Evolutionary conservation across 30 jellyfish, hydroid and myxozoan genomes (phyloP).

Genomic region (Aurelia coerulea): DNA sequence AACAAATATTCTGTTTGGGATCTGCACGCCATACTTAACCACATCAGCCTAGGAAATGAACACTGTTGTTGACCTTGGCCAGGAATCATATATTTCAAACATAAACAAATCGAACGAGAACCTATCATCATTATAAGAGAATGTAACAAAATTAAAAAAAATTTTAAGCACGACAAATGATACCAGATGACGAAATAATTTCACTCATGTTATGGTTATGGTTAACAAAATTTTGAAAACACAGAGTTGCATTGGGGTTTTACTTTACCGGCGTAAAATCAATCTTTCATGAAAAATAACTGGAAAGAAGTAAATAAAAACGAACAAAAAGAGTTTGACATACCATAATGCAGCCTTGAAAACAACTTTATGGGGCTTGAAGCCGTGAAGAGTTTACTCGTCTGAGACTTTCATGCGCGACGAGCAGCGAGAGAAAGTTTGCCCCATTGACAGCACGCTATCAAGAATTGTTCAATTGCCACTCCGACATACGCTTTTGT

Average conservation of each 20-base stretch:
- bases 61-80: slow-evolving; percentile 27
- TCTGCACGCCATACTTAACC: slow-evolving; percentile 98
- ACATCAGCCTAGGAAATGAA: slow-evolving; percentile 91
- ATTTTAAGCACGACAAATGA: too few relatives aligned
- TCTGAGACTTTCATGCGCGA: slow-evolving; percentile 74
- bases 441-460: slow-evolving; percentile 83
- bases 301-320: too few relatives aligned
- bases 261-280: too few relatives aligned
- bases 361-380: slow-evolving; percentile 22
- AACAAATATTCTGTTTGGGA: slow-evolving; percentile 97
- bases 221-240: too few relatives aligned
- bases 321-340: not conserved
- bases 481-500: slow-evolving; percentile 76
- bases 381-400: slow-evolving; percentile 44
- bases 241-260: too few relatives aligned
- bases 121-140: too few relatives aligned
- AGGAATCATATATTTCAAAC: slow-evolving; percentile 24
- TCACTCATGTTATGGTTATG: not conserved
- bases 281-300: too few relatives aligned
- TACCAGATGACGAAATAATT: not conserved
- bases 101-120: not conserved
- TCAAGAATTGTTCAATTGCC: slow-evolving; percentile 69
- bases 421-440: slow-evolving; percentile 40
- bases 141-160: too few relatives aligned
- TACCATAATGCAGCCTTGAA: slow-evolving; percentile 53